These are phyloP conservation scores for Eupeodes luniger DNA, from an alignment of 2,888 invertebrate species.

Conservation along the genomic window DNA sequence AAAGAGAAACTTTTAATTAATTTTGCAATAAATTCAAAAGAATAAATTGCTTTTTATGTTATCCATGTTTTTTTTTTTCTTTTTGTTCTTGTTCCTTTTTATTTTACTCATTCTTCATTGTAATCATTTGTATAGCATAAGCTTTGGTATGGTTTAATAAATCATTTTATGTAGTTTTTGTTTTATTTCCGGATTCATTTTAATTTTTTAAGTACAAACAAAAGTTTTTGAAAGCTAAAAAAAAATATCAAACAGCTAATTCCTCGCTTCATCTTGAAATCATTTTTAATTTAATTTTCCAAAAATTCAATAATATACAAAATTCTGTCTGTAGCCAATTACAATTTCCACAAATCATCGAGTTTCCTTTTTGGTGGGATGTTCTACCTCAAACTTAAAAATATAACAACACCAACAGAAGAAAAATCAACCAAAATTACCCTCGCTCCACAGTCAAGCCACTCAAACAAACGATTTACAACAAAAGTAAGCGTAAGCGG, in stretches of 20 bases:
- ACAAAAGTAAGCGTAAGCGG: constrained; percentile 51
- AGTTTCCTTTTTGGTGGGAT: background rate
- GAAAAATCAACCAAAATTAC: constrained; percentile 52
- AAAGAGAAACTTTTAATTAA: constrained; percentile 76
- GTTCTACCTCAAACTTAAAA: constrained; percentile 49
- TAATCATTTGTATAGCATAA: constrained; percentile 17
- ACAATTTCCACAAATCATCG: constrained; percentile 69
- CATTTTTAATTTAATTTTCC: constrained; percentile 19
- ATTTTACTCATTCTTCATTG: constrained; percentile 7
- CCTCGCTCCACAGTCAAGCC: constrained; percentile 7
- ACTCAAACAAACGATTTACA: constrained; percentile 66
- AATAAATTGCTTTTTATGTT: constrained; percentile 74
- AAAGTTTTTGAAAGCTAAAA: no score
- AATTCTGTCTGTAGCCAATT: constrained; percentile 48
- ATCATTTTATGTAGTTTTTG: constrained; percentile 36
- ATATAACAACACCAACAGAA: constrained; percentile 46
- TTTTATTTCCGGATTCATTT: background rate
- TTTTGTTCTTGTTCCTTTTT: background rate
- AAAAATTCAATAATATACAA: background rate
- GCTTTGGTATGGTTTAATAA: background rate
- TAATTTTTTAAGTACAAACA: background rate
- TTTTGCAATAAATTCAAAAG: constrained; percentile 75
- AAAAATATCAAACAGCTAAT: no score
- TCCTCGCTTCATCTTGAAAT: background rate
- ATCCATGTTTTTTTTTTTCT: constrained; percentile 45